Percentiles rank a stretch among this genome's conserved stretches.
phyloP scores from a whole-genome alignment of 35 echinoderm and acorn worm genomes.

The Apostichopus parvimensis region DNA sequence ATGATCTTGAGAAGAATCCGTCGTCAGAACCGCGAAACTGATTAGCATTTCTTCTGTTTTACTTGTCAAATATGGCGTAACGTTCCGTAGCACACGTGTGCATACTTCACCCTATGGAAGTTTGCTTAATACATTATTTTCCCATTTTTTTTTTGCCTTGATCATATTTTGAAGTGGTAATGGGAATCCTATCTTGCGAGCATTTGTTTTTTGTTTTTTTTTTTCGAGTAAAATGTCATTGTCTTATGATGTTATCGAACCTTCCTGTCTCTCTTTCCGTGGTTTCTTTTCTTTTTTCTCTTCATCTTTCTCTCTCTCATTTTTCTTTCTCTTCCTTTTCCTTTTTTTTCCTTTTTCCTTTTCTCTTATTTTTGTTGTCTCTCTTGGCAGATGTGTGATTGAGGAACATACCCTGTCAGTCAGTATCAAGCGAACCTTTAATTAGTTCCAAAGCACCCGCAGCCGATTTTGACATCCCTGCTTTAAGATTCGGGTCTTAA shows the following conservation, averaged over 20 bases:
- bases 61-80: too few relatives aligned
- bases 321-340: neutral
- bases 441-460: conserved; percentile 45
- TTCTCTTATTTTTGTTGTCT: neutral
- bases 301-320: neutral
- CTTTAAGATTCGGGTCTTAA: conserved; percentile 45
- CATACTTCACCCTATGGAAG: too few relatives aligned
- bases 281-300: neutral
- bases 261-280: neutral
- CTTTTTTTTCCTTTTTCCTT: neutral
- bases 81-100: too few relatives aligned
- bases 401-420: conserved; percentile 28
- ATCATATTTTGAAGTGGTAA: neutral
- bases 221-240: neutral
- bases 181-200: neutral
- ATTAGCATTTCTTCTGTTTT: too few relatives aligned
- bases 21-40: too few relatives aligned
- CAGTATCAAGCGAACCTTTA: conserved; percentile 32
- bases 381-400: neutral
- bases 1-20: too few relatives aligned
- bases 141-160: neutral
- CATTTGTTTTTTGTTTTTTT: too few relatives aligned
- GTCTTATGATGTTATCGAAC: conserved; percentile 6
- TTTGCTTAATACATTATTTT: too few relatives aligned
- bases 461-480: conserved; percentile 43